Evolutionary conservation across 2,113 vertebrate species (phyloP).

Genomic region (Garra rufa): DNA sequence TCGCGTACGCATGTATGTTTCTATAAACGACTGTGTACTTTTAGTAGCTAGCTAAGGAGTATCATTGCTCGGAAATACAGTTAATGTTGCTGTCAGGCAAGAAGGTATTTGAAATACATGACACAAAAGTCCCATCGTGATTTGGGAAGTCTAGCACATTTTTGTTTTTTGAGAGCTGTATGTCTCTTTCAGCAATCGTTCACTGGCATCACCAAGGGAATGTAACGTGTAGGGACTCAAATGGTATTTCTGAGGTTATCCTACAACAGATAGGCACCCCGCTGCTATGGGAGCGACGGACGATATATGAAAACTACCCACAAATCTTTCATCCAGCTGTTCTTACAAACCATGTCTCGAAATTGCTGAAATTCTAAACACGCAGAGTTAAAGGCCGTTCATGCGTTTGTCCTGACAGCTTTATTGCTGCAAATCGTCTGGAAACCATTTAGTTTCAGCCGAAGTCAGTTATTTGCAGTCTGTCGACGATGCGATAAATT

Average conservation of each 20-base stretch:
- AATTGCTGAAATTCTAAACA: constrained; percentile 17
- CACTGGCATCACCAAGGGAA: constrained; percentile 13
- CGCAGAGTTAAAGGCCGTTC: neutral
- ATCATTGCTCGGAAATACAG: neutral
- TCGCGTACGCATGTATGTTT: neutral
- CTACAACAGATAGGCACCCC: constrained; percentile 15
- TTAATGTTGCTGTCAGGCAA: neutral
- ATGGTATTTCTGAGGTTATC: constrained; percentile 3
- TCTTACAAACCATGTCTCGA: constrained; percentile 4
- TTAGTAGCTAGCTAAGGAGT: neutral
- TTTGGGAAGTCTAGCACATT: neutral
- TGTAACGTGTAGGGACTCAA: neutral
- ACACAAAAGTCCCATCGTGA: neutral
- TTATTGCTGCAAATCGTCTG: neutral
- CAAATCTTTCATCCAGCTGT: neutral
- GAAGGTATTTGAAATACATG: neutral
- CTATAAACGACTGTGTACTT: neutral
- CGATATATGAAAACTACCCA: constrained; percentile 32
- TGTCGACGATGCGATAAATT: neutral
- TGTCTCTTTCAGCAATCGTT: constrained; percentile 11
- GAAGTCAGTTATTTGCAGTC: neutral
- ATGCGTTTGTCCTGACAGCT: neutral
- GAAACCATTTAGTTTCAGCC: neutral
- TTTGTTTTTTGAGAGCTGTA: constrained; percentile 22
- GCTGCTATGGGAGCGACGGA: neutral